phyloP scores from a whole-genome alignment of 2,888 invertebrate genomes.

The Gibbula magus region DNA sequence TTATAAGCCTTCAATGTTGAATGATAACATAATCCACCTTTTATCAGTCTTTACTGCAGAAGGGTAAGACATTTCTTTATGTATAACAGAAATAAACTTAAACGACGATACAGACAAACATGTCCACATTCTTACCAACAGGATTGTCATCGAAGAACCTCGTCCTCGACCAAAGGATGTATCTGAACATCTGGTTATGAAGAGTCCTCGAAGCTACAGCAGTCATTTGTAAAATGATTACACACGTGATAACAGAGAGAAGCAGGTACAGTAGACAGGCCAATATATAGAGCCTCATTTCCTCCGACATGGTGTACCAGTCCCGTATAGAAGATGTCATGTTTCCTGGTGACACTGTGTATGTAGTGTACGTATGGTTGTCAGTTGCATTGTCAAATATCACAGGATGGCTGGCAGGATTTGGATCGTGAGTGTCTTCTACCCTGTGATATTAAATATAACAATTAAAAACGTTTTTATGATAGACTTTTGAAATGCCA shows the following conservation, averaged over 20 bases:
- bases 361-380: not conserved
- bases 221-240: conserved; percentile 29
- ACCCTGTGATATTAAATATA: no score
- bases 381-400: not conserved
- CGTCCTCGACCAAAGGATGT: conserved; percentile 87
- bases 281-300: conserved; percentile 32
- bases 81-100: no score
- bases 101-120: no score
- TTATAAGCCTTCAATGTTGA: no score
- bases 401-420: not conserved
- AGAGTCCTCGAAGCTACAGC: conserved; percentile 84
- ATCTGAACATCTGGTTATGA: conserved; percentile 88
- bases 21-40: no score
- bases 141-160: conserved; percentile 92
- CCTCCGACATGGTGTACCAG: conserved; percentile 12
- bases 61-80: no score
- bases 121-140: conserved; percentile 79
- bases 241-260: conserved; percentile 23
- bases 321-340: not conserved
- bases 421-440: no score
- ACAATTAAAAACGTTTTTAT: no score
- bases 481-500: no score
- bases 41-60: no score
- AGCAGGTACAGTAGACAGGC: conserved; percentile 16
- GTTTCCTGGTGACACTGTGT: not conserved